Evolutionary conservation across 2,113 vertebrate species (phyloP), one percentile per base, ranked within the genome.

Genomic region (Megaceryle maxima): DNA sequence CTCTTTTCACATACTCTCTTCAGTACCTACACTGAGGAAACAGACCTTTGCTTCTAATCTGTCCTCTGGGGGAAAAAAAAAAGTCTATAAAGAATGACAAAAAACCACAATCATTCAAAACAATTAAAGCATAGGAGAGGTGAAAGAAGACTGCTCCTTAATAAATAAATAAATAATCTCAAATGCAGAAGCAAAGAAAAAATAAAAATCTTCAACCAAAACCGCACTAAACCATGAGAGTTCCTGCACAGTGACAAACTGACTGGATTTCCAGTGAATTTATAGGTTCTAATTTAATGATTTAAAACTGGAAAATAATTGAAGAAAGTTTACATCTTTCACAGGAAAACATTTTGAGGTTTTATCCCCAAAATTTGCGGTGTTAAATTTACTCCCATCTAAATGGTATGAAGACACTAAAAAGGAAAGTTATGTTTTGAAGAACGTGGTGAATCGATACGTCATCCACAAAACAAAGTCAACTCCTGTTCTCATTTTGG

Each of bases 281-380:
- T 68, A 8, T 33, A 69, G 11, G 11, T n/a, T 48, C 20, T 89
- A 8, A 80, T n/a, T 35, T 21, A n/a, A 26, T 28, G 18, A 46
- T 26, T 87, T 79, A 21, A 67, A 87, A 78, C 13, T 19, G 4
- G 25, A 57, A 88, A 90, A 77, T 33, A 5, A 50, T 31, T 29
- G 37, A n/a, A 3, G 2, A 50, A 88, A 37, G 4, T 60, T 37
- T 50, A 9, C 62, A 69, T 62, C 1, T 26, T 87, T 55, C 14
- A 41, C 4, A 28, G 46, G 10, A n/a, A 73, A 57, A 22, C 2
- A 21, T 25, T 8, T 7, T 21, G 12, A 25, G 16, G 0, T 53
- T 76, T 92, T 43, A 53, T 22, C 62, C 20, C 25, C 77, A 77
- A 57, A 43, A 48, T 44, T 48, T 80, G 0, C 60, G 4, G 37